Evolutionary conservation across 2,797 vertebrate genomes (phyloP).

Genomic region (Aphelocoma californica): DNA sequence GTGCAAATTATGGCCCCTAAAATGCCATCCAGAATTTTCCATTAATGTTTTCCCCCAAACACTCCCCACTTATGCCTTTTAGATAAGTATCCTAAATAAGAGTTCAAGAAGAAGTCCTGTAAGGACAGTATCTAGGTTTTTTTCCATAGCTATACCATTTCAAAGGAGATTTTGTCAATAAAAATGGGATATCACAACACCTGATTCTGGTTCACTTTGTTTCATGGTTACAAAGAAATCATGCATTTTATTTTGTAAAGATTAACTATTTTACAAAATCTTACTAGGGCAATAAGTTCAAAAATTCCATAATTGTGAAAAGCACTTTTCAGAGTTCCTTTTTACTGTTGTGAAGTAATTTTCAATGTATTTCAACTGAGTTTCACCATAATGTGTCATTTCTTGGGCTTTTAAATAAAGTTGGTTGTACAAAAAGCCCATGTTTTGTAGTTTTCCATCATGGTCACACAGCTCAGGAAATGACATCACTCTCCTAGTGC

Average conservation of each 20-base stretch:
- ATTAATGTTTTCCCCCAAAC: not conserved
- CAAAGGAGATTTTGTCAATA: not conserved
- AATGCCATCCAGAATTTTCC: not conserved
- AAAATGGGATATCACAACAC: not conserved
- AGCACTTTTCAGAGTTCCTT: not conserved
- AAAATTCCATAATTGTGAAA: not conserved
- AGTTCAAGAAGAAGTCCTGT: not conserved
- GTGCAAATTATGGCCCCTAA: not conserved
- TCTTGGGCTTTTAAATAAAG: not conserved
- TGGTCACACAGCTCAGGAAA: slow-evolving; percentile 10
- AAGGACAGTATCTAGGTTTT: not conserved
- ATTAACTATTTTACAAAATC: not conserved
- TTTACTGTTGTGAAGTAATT: not conserved
- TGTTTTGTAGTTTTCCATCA: not conserved
- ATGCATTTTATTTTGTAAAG: not conserved
- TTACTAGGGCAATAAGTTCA: not conserved
- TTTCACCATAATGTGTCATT: not conserved
- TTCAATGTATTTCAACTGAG: not conserved
- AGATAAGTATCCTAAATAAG: not conserved
- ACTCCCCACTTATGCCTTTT: not conserved
- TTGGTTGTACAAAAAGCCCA: not conserved
- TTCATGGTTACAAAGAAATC: not conserved
- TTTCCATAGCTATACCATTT: not conserved
- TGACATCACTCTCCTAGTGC: not conserved
- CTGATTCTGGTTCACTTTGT: not conserved